Base-by-base conservation (phyloP, 2,797 vertebrate genomes). In the Spizella passerina region DNA sequence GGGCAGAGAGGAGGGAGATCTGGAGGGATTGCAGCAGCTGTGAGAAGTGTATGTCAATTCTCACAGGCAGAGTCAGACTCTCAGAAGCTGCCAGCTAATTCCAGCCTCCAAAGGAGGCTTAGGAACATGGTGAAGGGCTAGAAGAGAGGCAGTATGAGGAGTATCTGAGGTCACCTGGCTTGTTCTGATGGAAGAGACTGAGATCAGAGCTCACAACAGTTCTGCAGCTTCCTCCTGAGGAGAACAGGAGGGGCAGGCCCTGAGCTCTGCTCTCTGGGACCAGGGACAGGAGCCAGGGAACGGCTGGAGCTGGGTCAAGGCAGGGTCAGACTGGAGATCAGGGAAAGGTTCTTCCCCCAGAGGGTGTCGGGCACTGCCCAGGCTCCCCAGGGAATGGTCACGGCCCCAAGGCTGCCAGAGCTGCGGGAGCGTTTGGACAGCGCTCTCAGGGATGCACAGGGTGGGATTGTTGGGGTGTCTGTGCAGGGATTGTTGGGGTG, bases 281-380 rank as follows among this genome's bases (percentile, higher is more conserved):
- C 50, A 29, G 38, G 36, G 38, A 66, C 70, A 66, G 78, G 18
- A 30, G 18, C 44, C 2, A 30, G 23, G 81, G 29, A 68, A 39
- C 0, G 1, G 34, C 34, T 55, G 69, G 53, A 75, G 19, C 12
- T 47, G 22, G 1, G 18, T 2, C 61, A 60, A 26, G 27, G 29
- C 1, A 41, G 30, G 18, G 0, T 47, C 0, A 55, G 22, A 0
- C 0, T 27, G 34, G 30, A 7, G 19, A 14, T 6, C 8, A 39
- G 39, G 39, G 39, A 39, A 39, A 16, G 38, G 39, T 39, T 39
- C 39, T 39, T 39, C 39, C 39, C 24, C 12, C 21, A 46, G 39
- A 60, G 18, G 39, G 26, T 68, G 3, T 1, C 0, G 6, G 52
- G 39, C 61, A 53, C 30, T 53, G 53, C 2, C 1, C 30, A 68